These are phyloP conservation scores for Patella pellucida DNA, from an alignment of 2,888 invertebrate genomes.

Conservation along the genomic window DNA sequence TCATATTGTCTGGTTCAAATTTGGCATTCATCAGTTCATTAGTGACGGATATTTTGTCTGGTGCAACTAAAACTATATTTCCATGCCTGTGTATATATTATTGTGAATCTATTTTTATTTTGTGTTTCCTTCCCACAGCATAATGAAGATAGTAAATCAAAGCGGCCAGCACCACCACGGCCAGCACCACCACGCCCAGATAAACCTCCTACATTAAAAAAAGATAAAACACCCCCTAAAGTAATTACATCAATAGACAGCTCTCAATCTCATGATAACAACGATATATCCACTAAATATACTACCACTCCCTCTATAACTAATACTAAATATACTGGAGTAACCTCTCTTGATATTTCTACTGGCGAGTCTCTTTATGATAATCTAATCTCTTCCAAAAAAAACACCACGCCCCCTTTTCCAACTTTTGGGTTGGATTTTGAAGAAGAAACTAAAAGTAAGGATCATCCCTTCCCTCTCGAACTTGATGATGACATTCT, in stretches of 20 bases:
- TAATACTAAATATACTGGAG: not conserved
- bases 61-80: too few relatives aligned
- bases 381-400: not conserved
- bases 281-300: too few relatives aligned
- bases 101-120: not conserved
- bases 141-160: not conserved
- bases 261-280: not conserved
- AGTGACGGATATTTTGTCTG: too few relatives aligned
- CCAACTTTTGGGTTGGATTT: too few relatives aligned
- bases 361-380: not conserved
- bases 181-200: not conserved
- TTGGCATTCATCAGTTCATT: too few relatives aligned
- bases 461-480: too few relatives aligned
- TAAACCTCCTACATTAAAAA: not conserved
- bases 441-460: too few relatives aligned
- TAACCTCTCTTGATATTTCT: not conserved
- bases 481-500: too few relatives aligned
- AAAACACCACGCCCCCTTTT: not conserved
- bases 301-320: not conserved
- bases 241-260: not conserved
- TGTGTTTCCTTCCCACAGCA: constrained; percentile 1
- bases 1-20: too few relatives aligned
- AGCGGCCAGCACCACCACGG: not conserved
- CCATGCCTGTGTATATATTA: too few relatives aligned
- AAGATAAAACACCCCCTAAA: not conserved